Base-by-base conservation (phyloP, 2,113 vertebrate genomes). In the Suricata suricatta region DNA sequence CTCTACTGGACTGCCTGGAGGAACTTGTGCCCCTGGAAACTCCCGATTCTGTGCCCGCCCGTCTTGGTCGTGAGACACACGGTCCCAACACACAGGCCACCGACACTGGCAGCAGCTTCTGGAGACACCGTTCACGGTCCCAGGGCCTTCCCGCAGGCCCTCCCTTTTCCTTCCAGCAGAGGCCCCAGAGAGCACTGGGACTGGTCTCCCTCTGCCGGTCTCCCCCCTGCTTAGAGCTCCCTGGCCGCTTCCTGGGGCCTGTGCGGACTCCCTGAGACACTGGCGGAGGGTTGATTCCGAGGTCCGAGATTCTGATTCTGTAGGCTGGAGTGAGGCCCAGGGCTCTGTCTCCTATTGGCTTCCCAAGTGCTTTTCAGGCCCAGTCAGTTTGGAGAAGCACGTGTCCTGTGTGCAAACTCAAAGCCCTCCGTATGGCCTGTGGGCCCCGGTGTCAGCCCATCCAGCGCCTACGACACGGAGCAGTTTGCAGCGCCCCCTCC, bases 81-180 rank as follows among this genome's bases (percentile, higher is more conserved):
- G 31, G 35, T n/a, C 12, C 10, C 33, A 15, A 19, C 21, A 11
- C 3, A 7, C 54, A 63, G n/a, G 54, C 41, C 12, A 27, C 52
- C 25, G 63, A 57, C 16, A 3, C 31, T 60, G 63, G 57, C 29
- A 15, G 33, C 11, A 19, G 10, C 50, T 35, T 25, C 17, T 17
- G 10, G 19, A 14, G 38, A 17, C 0, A 0, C 38, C 21, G 1
- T 15, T 76, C 29, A 17, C 16, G 5, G 44, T 47, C 25, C 47
- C 5, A 1, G 50, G 44, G 23, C 57, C 57, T 47, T 25, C 63
- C 4, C 54, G 23, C 35, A 5, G 50, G 44, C 69, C 47, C 5
- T 31, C 0, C 16, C 10, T 6, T 44, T 33, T 54, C 82, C 35
- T 69, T 69, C 76, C 74, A 87, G 63, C 23, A 21, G 60, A 80